Conservation (phyloP, 2,113 vertebrate genomes). For the Halichoeres trimaculatus region DNA sequence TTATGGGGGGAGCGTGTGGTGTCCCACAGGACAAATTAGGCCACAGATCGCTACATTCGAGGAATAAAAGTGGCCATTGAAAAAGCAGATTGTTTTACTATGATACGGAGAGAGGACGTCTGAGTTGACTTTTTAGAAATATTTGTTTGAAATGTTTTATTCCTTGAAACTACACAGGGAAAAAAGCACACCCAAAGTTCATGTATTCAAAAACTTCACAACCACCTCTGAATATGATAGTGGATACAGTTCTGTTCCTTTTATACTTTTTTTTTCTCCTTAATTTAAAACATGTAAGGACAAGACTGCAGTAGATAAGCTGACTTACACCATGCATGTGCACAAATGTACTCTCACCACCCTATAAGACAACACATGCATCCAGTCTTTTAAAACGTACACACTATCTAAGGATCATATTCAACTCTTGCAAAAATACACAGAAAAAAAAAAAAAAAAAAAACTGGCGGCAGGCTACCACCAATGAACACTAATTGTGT, state of each 20-base stretch:
- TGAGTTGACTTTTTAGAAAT: constrained; percentile 32
- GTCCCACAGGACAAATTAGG: constrained; percentile 78
- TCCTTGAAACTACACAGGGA: not conserved
- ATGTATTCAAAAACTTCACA: not conserved
- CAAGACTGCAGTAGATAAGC: not conserved
- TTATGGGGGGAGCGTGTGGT: constrained; percentile 53
- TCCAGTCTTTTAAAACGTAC: constrained; percentile 19
- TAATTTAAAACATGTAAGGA: not conserved
- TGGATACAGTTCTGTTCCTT: not conserved
- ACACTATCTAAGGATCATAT: constrained; percentile 50
- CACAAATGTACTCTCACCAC: not conserved
- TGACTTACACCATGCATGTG: not conserved
- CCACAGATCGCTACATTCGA: constrained; percentile 60
- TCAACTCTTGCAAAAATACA: constrained; percentile 67
- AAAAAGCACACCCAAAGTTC: not conserved
- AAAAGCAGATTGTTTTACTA: constrained; percentile 77
- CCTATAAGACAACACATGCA: constrained; percentile 19
- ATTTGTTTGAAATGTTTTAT: constrained; percentile 24
- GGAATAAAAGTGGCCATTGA: constrained; percentile 78
- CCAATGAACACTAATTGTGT: constrained; percentile 77
- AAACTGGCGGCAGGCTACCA: constrained; percentile 50
- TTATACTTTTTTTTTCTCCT: not conserved
- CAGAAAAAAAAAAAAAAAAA: not conserved
- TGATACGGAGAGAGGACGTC: constrained; percentile 47
- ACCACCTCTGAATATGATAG: too few relatives aligned